phyloP scores from a whole-genome alignment of 2,113 vertebrate species.

The Mionectes macconnelli region DNA sequence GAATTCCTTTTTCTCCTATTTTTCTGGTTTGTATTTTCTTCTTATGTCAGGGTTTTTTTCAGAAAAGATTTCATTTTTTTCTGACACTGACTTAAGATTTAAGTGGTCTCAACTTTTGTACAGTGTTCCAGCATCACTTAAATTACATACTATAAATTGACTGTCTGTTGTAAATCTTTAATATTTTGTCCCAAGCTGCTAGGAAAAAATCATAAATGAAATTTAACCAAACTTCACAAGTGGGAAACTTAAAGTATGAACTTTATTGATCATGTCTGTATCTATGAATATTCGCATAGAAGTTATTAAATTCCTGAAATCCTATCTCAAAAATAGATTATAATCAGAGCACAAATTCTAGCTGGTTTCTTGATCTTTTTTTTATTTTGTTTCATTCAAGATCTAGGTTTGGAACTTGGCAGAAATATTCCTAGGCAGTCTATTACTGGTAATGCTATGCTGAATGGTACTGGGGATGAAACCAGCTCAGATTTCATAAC shows the following conservation, averaged over 20 bases:
- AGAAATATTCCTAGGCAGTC: not conserved
- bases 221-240: not conserved
- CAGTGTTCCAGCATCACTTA: not conserved
- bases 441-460: not conserved
- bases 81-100: not conserved
- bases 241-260: not conserved
- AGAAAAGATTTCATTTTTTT: not conserved
- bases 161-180: not conserved
- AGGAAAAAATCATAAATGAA: not conserved
- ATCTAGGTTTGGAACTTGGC: not conserved
- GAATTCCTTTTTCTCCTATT: not conserved
- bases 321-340: not conserved
- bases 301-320: conserved; percentile 7
- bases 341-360: not conserved
- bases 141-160: not conserved
- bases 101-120: not conserved
- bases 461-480: not conserved
- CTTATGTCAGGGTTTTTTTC: not conserved
- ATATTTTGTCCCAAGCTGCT: not conserved
- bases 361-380: not conserved
- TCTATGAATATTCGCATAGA: not conserved
- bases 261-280: not conserved
- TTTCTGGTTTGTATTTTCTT: not conserved
- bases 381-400: not conserved
- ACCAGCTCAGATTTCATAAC: not conserved